Conservation (phyloP, 2,113 vertebrate species). For the Megaleporinus macrocephalus region DNA sequence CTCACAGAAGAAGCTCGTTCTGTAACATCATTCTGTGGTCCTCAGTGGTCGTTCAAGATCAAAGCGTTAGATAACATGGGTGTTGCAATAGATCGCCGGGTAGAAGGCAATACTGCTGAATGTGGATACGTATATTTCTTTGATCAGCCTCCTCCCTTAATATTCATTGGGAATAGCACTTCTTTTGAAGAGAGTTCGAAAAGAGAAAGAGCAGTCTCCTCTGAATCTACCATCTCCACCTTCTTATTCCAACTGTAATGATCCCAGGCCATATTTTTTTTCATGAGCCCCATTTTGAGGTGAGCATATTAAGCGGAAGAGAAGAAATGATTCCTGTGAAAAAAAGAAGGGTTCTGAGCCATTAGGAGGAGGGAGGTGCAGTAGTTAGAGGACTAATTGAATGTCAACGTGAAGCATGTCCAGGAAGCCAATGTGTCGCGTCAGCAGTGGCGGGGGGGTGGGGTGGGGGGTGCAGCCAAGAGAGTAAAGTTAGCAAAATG, state of each 20-base stretch:
- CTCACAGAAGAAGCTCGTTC: neutral
- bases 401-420: slow-evolving; percentile 64
- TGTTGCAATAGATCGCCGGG: neutral
- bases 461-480: slow-evolving; percentile 38
- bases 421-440: slow-evolving; percentile 58
- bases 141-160: slow-evolving; percentile 4
- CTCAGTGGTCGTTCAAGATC: slow-evolving; percentile 9
- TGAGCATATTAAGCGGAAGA: slow-evolving; percentile 63
- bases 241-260: slow-evolving; percentile 67
- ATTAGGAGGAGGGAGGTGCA: slow-evolving; percentile 65
- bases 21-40: neutral
- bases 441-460: slow-evolving; percentile 63
- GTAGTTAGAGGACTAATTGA: slow-evolving; percentile 75
- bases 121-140: slow-evolving; percentile 9
- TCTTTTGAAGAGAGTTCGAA: slow-evolving; percentile 45
- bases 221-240: slow-evolving; percentile 69
- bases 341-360: slow-evolving; percentile 61
- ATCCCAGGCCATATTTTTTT: slow-evolving; percentile 56
- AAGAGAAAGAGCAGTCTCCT: slow-evolving; percentile 64
- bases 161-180: slow-evolving; percentile 8
- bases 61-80: slow-evolving; percentile 19
- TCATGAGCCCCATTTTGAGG: slow-evolving; percentile 61
- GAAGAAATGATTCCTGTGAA: slow-evolving; percentile 44
- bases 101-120: slow-evolving; percentile 11
- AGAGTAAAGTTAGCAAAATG: slow-evolving; percentile 57